Percentiles rank a stretch among this genome's conserved stretches.
Conservation (phyloP, 2,797 vertebrate genomes). For the Chelmon rostratus region DNA sequence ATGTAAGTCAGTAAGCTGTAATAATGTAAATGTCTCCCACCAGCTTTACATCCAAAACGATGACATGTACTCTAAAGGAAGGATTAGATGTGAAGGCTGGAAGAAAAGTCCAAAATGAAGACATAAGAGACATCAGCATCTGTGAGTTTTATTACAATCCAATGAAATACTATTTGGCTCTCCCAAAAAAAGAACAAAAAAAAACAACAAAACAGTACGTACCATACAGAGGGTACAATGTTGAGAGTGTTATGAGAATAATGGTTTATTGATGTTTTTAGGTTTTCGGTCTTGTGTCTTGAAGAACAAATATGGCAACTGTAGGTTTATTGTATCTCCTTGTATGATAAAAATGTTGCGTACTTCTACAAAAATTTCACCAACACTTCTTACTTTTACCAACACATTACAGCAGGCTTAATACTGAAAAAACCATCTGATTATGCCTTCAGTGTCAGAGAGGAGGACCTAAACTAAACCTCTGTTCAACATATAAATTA, state of each 20-base stretch:
- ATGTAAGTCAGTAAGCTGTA: no score
- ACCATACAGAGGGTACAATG: constrained; percentile 38
- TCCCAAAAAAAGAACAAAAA: constrained; percentile 32
- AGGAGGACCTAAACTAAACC: constrained; percentile 54
- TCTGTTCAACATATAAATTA: constrained; percentile 76
- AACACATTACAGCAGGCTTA: constrained; percentile 54
- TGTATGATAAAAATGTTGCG: constrained; percentile 34
- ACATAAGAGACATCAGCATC: constrained; percentile 35
- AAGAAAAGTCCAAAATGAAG: constrained; percentile 24
- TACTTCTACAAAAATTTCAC: constrained; percentile 51
- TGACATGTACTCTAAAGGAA: no score
- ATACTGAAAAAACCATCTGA: constrained; percentile 63
- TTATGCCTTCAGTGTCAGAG: not conserved
- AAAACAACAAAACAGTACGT: constrained; percentile 40
- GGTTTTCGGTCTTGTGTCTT: constrained; percentile 10
- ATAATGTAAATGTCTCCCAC: no score
- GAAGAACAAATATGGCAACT: constrained; percentile 61
- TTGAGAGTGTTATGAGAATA: constrained; percentile 18
- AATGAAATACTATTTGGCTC: constrained; percentile 66
- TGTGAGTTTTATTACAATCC: constrained; percentile 73
- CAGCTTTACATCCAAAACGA: no score
- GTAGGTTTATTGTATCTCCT: constrained; percentile 38
- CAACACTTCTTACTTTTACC: constrained; percentile 37
- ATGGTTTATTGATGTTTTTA: constrained; percentile 42
- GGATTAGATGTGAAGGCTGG: no score